phyloP scores from a whole-genome alignment of 2,888 invertebrate genomes.

The Limnephilus marmoratus region DNA sequence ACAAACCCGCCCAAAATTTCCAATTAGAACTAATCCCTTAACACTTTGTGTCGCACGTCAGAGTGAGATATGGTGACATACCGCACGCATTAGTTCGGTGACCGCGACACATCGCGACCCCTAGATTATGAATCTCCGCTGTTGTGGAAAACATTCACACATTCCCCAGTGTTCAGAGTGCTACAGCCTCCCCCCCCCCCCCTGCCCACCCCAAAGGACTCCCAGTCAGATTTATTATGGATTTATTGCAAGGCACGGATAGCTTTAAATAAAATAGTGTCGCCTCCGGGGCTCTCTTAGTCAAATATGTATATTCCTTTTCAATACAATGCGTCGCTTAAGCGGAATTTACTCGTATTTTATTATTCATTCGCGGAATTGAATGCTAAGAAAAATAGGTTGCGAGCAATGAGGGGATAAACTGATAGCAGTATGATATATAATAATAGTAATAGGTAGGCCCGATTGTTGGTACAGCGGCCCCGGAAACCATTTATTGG shows the following conservation, averaged over 20 bases:
- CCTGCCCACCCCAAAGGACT: neutral
- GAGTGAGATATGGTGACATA: neutral
- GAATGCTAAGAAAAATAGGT: neutral
- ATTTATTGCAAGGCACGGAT: conserved; percentile 60
- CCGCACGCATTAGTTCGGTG: neutral
- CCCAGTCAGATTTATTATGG: conserved; percentile 58
- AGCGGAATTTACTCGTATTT: neutral
- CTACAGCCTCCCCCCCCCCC: conserved; percentile 13
- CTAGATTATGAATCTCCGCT: conserved; percentile 29
- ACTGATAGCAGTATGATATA: neutral
- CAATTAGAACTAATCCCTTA: neutral
- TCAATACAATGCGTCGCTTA: neutral
- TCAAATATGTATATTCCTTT: conserved; percentile 19
- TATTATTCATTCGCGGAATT: neutral
- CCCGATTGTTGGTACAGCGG: no score
- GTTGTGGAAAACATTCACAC: conserved; percentile 18
- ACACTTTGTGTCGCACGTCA: neutral
- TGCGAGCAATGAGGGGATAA: neutral
- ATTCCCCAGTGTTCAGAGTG: neutral
- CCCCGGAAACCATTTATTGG: no score
- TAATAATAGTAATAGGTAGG: no score
- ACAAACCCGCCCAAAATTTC: neutral
- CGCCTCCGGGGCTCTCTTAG: conserved; percentile 26
- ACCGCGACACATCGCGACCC: conserved; percentile 8
- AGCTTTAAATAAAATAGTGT: conserved; percentile 56